Evolutionary conservation across 2,113 vertebrate genomes (phyloP), one percentile per base, ranked within the genome.

Genomic region (Onychorhynchus coronatus): DNA sequence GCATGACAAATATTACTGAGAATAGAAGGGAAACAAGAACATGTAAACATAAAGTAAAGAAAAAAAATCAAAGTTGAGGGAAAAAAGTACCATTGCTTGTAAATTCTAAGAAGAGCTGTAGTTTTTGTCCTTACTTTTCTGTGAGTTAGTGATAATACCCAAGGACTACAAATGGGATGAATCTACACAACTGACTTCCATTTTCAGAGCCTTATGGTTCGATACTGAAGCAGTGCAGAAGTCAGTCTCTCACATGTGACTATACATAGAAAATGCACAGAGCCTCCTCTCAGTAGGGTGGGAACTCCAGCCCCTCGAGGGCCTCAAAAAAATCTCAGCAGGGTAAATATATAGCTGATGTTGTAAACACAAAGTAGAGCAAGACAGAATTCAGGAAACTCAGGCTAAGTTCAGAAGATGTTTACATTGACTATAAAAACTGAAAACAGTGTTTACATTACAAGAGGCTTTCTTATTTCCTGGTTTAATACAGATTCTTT

Each of bases 301-400:
- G 70, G 74, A 85, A 80, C 85, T 94, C 86, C 72, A 91, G 23
- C 91, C 47, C 74, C 11, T 80, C 12, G 28, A 37, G 76, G 83
- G 95, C 92, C 88, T 80, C 82, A 53, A 81, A 74, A 74, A 94
- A 92, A 72, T 88, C 70, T 86, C 90, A 62, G 91, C 55, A 94
- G 90, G 59, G 86, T 85, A 87, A 93, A 97, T 89, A 93, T 75
- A 87, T 56, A 90, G 85, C 77, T 96, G 73, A 58, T 70, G 91
- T 66, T 94, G 71, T 49, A 94, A 96, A 88, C 73, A 85, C 12
- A 23, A 68, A 92, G 61, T 73, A 77, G 90, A 94, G 76, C 0
- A 0, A 94, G 72, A 84, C 63, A 93, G 76, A 83, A 89, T 72
- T 93, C 78, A 94, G 83, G 81, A 97, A 96, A 85, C 85, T 63